Percentiles rank a stretch among this genome's conserved stretches.
Evolutionary conservation across 2,797 vertebrate species (phyloP).

Genomic region (Pteronotus mesoamericanus): DNA sequence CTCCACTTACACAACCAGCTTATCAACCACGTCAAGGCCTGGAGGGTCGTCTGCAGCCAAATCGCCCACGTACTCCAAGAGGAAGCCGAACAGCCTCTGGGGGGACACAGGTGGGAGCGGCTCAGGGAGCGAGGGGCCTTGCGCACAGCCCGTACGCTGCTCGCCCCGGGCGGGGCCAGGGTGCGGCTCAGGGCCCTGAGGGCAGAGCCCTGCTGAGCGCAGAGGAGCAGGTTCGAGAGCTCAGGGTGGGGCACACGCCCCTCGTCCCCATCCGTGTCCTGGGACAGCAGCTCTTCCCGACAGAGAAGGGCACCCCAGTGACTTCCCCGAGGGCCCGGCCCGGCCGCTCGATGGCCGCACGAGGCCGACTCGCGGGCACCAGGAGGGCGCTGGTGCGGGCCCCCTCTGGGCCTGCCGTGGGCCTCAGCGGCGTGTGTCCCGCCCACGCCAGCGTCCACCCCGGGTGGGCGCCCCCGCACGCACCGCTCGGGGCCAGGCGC

Average conservation of each 20-base stretch:
- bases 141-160: too few relatives aligned
- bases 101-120: background rate
- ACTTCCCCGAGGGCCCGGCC: fast-evolving
- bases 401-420: background rate
- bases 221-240: fast-evolving
- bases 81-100: slow-evolving; percentile 93
- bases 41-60: slow-evolving; percentile 85
- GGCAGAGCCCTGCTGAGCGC: fast-evolving
- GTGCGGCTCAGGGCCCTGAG: too few relatives aligned
- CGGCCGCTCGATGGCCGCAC: fast-evolving
- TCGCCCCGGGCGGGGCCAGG: too few relatives aligned
- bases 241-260: fast-evolving
- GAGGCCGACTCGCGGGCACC: background rate
- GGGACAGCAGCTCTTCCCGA: fast-evolving
- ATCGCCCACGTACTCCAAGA: slow-evolving; percentile 93
- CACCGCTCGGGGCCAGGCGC: fast-evolving
- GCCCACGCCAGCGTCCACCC: background rate
- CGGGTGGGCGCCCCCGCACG: too few relatives aligned
- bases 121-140: too few relatives aligned
- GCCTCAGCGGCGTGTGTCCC: fast-evolving
- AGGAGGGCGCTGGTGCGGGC: fast-evolving
- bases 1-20: slow-evolving; percentile 88
- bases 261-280: too few relatives aligned
- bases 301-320: fast-evolving
- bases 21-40: slow-evolving; percentile 87